A percentile compares a stretch with the other conserved stretches of the same genome.
Conservation (phyloP, 2,113 vertebrate species). For the Hippocampus mohnikei region DNA sequence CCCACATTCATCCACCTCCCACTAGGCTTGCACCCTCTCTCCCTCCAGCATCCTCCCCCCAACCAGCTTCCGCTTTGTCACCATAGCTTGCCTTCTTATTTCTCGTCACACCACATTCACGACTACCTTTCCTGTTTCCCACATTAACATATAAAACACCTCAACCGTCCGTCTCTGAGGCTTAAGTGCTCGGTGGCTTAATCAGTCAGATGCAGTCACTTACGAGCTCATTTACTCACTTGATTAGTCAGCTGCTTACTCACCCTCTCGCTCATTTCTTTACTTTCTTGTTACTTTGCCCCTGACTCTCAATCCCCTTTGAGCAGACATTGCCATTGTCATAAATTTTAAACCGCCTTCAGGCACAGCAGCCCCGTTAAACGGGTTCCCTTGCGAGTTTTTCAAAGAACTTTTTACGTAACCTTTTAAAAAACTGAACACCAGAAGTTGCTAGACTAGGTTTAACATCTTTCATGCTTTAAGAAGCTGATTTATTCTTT, state of each 20-base stretch:
- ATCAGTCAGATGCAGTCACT: slow-evolving; percentile 49
- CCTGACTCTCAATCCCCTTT: not conserved
- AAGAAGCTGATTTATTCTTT: not conserved
- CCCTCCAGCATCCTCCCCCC: not conserved
- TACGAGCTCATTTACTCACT: slow-evolving; percentile 45
- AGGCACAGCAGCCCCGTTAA: not conserved
- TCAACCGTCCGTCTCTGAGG: slow-evolving; percentile 27
- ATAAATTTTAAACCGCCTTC: not conserved
- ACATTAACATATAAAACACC: slow-evolving; percentile 58
- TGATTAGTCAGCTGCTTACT: slow-evolving; percentile 48
- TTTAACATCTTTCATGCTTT: not conserved
- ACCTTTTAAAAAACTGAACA: not conserved
- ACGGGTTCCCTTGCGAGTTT: not conserved
- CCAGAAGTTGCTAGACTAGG: not conserved
- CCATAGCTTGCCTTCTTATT: slow-evolving; percentile 22
- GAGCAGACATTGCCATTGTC: not conserved
- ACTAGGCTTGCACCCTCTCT: not conserved
- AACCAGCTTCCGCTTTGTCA: slow-evolving; percentile 5
- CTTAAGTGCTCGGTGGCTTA: slow-evolving; percentile 43
- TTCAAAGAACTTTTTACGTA: not conserved
- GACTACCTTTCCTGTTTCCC: slow-evolving; percentile 27
- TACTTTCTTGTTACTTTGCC: not conserved
- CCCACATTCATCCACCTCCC: slow-evolving; percentile 31
- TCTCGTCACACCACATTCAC: slow-evolving; percentile 32
- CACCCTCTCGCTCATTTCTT: slow-evolving; percentile 9